Evolutionary conservation across 1,140 invertebrate genomes (phyloP).

Genomic region (Neodiprion lecontei): DNA sequence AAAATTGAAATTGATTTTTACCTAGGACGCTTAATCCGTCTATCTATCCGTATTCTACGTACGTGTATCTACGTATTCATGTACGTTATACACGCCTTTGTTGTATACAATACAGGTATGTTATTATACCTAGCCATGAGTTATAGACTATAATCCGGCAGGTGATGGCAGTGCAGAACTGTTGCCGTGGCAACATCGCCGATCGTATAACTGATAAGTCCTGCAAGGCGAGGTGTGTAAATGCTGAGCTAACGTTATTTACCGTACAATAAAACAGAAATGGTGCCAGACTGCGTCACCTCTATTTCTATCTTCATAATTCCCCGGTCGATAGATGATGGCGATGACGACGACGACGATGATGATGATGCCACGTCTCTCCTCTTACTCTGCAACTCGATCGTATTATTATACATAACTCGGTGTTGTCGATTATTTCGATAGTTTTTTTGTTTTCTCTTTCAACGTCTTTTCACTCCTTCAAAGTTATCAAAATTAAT

Average conservation of each 20-base stretch:
- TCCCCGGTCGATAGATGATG: background rate
- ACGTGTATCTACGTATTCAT: too few relatives aligned
- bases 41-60: too few relatives aligned
- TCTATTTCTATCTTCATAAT: background rate
- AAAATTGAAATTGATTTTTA: too few relatives aligned
- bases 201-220: background rate
- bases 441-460: background rate
- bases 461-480: background rate
- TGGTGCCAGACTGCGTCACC: background rate
- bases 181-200: too few relatives aligned
- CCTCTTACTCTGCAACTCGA: background rate
- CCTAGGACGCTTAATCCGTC: too few relatives aligned
- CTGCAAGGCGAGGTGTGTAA: background rate
- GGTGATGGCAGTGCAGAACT: too few relatives aligned
- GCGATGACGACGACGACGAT: too few relatives aligned
- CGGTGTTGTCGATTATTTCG: background rate
- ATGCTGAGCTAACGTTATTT: constrained; percentile 1
- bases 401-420: background rate
- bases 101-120: too few relatives aligned
- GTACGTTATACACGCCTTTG: too few relatives aligned
- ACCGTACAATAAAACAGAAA: background rate
- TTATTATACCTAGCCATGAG: too few relatives aligned
- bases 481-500: too few relatives aligned
- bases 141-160: too few relatives aligned
- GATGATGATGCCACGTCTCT: background rate